These are phyloP conservation scores for Clarias fuscus DNA, from an alignment of 2,797 vertebrate genomes.

Conservation along the genomic window DNA sequence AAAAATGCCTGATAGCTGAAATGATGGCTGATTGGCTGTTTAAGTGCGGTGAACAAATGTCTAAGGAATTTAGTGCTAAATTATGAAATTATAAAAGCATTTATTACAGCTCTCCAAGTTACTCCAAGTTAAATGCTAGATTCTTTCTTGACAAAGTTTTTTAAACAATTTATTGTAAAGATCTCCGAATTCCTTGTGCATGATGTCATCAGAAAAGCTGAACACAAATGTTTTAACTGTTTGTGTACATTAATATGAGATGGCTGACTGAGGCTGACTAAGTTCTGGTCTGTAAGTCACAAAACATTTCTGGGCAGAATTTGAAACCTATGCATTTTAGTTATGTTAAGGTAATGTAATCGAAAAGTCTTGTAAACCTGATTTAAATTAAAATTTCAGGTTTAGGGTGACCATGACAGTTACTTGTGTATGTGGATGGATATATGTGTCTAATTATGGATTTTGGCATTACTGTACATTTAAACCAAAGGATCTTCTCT, in stretches of 20 bases:
- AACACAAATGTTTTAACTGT: conserved; percentile 10
- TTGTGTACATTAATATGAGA: conserved; percentile 14
- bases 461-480: not conserved
- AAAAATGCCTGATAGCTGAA: not conserved
- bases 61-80: not conserved
- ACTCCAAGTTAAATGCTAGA: not conserved
- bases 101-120: conserved; percentile 2
- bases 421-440: not conserved
- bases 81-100: conserved; percentile 11
- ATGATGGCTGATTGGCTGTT: not conserved
- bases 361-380: not conserved
- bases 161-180: conserved; percentile 13
- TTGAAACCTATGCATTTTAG: too few relatives aligned
- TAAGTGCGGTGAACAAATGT: not conserved
- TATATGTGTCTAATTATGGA: not conserved
- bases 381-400: not conserved
- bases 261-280: not conserved
- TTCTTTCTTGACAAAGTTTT: not conserved
- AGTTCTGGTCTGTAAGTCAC: not conserved
- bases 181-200: not conserved
- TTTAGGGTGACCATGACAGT: not conserved
- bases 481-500: too few relatives aligned
- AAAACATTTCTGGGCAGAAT: not conserved
- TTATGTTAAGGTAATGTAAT: not conserved
- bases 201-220: conserved; percentile 13